Evolutionary conservation across 2,113 vertebrate genomes (phyloP).

Genomic region (Oostethus manadensis): DNA sequence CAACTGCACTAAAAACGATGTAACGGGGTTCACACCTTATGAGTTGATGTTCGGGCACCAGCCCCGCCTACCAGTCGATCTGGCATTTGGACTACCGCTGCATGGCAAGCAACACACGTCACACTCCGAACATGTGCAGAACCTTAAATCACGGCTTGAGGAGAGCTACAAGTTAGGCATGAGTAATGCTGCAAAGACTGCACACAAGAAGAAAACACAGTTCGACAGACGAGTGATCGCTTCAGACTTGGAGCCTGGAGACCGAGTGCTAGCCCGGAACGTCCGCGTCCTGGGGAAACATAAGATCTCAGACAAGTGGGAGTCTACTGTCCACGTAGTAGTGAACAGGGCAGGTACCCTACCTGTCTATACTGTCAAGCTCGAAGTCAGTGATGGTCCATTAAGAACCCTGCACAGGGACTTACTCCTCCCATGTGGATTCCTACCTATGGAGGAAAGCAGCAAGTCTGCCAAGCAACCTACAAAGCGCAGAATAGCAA

Average conservation of each 20-base stretch:
- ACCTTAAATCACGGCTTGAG: not conserved
- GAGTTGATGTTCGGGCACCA: constrained; percentile 7
- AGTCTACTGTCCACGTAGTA: not conserved
- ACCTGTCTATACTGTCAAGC: not conserved
- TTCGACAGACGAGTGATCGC: not conserved
- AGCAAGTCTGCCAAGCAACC: not conserved
- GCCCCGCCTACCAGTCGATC: too few species aligned
- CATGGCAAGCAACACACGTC: too few species aligned
- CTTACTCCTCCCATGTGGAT: not conserved
- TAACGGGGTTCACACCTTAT: not conserved
- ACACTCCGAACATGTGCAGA: too few species aligned
- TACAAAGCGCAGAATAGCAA: not conserved
- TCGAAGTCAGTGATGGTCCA: not conserved
- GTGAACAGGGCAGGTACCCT: not conserved
- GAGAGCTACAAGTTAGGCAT: constrained; percentile 5
- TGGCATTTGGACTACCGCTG: too few species aligned
- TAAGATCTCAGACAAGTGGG: constrained; percentile 6
- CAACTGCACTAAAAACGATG: not conserved
- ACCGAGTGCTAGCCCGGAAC: not conserved
- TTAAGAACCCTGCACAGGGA: constrained; percentile 3
- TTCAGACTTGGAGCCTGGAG: not conserved
- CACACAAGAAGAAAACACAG: not conserved
- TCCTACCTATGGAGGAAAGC: not conserved
- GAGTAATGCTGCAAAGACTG: not conserved
- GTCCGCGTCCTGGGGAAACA: not conserved